Percentiles rank a stretch among this genome's conserved stretches.
phyloP scores from a whole-genome alignment of 2,113 vertebrate genomes.

The Microcebus jonahi region DNA sequence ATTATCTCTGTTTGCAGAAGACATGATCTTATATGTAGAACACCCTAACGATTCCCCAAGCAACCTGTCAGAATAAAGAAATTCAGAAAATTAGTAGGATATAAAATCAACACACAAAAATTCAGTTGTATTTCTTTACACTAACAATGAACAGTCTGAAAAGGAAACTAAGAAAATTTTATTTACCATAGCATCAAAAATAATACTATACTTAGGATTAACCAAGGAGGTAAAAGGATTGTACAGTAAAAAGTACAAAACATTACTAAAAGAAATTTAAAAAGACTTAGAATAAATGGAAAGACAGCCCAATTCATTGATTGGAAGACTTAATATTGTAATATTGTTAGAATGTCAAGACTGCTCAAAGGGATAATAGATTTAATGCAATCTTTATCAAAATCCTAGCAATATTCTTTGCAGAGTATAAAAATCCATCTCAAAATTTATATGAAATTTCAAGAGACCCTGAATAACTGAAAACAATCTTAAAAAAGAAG shows the following conservation, averaged over 20 bases:
- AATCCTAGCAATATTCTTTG: not conserved
- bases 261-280: not conserved
- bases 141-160: not conserved
- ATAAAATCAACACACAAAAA: not conserved
- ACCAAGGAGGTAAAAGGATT: not conserved
- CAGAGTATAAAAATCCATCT: not conserved
- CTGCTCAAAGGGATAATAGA: not conserved
- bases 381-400: not conserved
- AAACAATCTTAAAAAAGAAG: not conserved
- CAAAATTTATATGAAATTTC: not conserved
- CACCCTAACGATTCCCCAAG: not conserved
- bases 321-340: not conserved
- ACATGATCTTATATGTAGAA: not conserved
- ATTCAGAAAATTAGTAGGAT: not conserved
- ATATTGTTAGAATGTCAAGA: not conserved
- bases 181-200: not conserved
- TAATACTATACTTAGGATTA: not conserved
- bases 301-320: not conserved
- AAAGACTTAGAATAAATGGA: not conserved
- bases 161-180: not conserved
- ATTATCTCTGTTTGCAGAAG: not conserved
- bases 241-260: not conserved
- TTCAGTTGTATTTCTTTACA: not conserved
- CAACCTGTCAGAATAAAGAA: not conserved
- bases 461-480: not conserved